A percentile compares a stretch with the other conserved stretches of the same genome.
These are phyloP conservation scores for Hetaerina americana DNA, from an alignment of 1,140 invertebrate species.

Conservation along the genomic window DNA sequence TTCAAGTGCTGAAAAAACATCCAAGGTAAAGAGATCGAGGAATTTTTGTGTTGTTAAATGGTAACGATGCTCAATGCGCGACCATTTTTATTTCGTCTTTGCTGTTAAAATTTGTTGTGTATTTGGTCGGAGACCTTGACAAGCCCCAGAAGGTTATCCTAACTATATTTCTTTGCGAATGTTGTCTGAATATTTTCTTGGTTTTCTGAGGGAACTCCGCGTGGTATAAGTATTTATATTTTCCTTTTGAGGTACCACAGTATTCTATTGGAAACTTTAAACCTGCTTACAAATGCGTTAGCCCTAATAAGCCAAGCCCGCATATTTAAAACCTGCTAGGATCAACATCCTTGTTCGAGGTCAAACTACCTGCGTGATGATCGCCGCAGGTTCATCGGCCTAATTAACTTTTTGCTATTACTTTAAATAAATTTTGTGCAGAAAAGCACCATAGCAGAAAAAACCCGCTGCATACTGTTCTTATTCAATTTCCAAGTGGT, in stretches of 20 bases:
- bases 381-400: not conserved
- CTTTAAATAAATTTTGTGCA: not conserved
- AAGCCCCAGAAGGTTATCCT: not conserved
- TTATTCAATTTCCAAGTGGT: not conserved
- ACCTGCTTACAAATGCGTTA: not conserved
- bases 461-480: not conserved
- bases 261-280: too few species aligned
- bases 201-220: too few species aligned
- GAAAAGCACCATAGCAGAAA: not conserved
- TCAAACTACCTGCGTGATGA: not conserved
- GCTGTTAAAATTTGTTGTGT: not conserved
- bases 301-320: not conserved
- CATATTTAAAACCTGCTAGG: not conserved
- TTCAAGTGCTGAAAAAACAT: not conserved
- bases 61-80: not conserved
- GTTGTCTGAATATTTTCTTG: not conserved
- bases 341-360: not conserved
- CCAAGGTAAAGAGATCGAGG: not conserved
- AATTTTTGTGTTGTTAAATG: not conserved
- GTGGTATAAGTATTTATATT: too few species aligned
- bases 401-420: not conserved
- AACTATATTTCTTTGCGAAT: not conserved
- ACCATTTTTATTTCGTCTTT: not conserved
- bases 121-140: not conserved
- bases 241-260: too few species aligned